Percentiles rank a stretch among this genome's conserved stretches.
Evolutionary conservation across 1,140 invertebrate genomes (phyloP).

Genomic region (Cardiocondyla obscurior): DNA sequence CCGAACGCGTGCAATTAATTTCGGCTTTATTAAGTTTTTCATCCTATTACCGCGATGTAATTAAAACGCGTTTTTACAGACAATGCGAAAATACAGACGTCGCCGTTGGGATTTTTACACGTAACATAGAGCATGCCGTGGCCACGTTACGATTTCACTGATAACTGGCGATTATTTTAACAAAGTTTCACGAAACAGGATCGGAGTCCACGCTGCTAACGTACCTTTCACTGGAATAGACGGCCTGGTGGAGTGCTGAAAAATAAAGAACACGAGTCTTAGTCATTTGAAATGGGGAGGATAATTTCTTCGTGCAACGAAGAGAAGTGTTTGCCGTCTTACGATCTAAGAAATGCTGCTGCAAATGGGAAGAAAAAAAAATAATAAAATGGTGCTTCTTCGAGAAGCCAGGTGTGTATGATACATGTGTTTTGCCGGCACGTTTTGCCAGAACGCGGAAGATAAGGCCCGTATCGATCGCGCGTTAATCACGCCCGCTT

Average conservation of each 20-base stretch:
- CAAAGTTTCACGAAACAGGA: not conserved
- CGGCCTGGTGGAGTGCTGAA: conserved; percentile 81
- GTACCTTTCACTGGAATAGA: conserved; percentile 83
- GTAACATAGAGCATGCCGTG: not conserved
- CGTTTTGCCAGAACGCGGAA: not conserved
- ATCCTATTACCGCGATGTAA: not conserved
- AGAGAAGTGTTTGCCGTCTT: conserved; percentile 20
- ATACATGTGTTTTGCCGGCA: conserved; percentile 51
- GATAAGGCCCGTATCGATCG: conserved; percentile 29
- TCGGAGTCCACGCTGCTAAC: conserved; percentile 16
- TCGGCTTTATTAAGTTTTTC: not conserved
- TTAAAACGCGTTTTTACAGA: too few relatives aligned
- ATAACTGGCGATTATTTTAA: conserved; percentile 22
- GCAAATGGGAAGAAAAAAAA: conserved; percentile 40
- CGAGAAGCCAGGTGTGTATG: conserved; percentile 59
- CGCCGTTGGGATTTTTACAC: not conserved
- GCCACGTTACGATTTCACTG: not conserved
- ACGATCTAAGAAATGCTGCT: conserved; percentile 35
- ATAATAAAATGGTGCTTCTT: conserved; percentile 20
- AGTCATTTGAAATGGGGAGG: not conserved
- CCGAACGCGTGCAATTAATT: not conserved
- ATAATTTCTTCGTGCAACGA: conserved; percentile 46
- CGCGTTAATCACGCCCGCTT: conserved; percentile 12
- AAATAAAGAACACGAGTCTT: conserved; percentile 68
- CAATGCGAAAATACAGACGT: conserved; percentile 8